Percentiles rank a stretch among this genome's conserved stretches.
Evolutionary conservation across 2,888 invertebrate genomes (phyloP).

Genomic region (Allolobophora icterica): DNA sequence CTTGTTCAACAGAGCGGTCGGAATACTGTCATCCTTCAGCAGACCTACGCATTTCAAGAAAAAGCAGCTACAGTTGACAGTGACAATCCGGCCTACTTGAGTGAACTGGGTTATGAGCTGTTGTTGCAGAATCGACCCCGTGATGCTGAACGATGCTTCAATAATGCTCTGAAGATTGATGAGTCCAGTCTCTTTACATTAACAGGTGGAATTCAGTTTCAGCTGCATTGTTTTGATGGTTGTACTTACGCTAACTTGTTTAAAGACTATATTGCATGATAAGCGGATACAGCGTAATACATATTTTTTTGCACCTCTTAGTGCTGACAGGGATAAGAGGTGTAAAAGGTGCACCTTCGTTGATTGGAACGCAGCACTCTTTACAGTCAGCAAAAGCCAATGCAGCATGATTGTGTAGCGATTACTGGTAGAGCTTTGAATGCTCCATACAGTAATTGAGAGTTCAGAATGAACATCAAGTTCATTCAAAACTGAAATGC

Average conservation of each 20-base stretch:
- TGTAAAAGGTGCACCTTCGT: no score
- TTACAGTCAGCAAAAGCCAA: not conserved
- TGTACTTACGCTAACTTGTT: not conserved
- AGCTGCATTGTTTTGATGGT: conserved; percentile 3
- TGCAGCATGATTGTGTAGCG: not conserved
- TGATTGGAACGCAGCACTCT: not conserved
- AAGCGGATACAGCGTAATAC: not conserved
- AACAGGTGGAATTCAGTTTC: conserved; percentile 56
- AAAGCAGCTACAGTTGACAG: conserved; percentile 77
- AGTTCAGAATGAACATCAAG: not conserved
- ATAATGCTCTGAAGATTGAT: conserved; percentile 82
- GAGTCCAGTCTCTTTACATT: conserved; percentile 82
- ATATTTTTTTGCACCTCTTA: not conserved
- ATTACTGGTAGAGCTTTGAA: not conserved
- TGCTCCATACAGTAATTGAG: not conserved
- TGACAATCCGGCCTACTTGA: conserved; percentile 75
- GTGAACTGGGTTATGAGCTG: conserved; percentile 83
- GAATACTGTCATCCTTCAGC: conserved; percentile 73
- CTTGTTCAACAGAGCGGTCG: conserved; percentile 64
- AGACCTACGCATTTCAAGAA: conserved; percentile 80
- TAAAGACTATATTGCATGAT: not conserved
- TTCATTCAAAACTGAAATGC: not conserved
- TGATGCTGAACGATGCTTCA: conserved; percentile 81
- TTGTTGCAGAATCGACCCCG: conserved; percentile 76
- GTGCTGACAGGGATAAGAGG: no score